Percentiles rank a stretch among this genome's conserved stretches.
phyloP scores from a whole-genome alignment of 1,140 invertebrate genomes.

The Parapsyche elsis region DNA sequence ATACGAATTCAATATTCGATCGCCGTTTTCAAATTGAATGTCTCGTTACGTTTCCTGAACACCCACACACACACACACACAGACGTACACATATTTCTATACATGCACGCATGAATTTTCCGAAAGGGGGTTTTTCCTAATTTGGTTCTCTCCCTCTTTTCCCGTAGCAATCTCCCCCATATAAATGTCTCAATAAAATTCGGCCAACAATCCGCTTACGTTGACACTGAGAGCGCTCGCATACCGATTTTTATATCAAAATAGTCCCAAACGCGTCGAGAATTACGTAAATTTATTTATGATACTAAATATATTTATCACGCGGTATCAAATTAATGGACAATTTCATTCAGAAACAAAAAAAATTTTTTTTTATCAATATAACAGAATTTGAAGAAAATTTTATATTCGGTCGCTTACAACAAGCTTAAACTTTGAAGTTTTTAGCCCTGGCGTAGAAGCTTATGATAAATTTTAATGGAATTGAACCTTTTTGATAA shows the following conservation, averaged over 20 bases:
- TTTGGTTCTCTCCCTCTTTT: background rate
- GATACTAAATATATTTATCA: background rate
- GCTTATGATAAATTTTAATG: no score
- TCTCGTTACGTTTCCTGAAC: background rate
- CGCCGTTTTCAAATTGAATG: background rate
- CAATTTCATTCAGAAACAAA: no score
- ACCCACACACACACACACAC: no score
- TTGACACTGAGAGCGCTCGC: background rate
- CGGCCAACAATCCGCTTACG: constrained; percentile 19
- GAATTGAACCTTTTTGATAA: no score
- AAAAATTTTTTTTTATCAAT: no score
- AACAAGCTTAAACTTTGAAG: no score
- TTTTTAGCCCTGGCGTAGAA: no score
- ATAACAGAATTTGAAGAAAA: no score
- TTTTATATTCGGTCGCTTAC: no score
- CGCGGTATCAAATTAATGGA: no score
- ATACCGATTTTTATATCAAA: background rate
- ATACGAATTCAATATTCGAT: constrained; percentile 21
- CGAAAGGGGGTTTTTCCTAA: background rate
- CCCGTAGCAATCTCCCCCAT: background rate
- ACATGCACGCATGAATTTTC: background rate
- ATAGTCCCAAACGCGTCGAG: no score
- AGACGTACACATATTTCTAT: no score
- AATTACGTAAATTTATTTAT: constrained; percentile 14
- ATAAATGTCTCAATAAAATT: constrained; percentile 17